phyloP scores from a whole-genome alignment of 2,797 vertebrate genomes.

The Sebastiscus tertius region DNA sequence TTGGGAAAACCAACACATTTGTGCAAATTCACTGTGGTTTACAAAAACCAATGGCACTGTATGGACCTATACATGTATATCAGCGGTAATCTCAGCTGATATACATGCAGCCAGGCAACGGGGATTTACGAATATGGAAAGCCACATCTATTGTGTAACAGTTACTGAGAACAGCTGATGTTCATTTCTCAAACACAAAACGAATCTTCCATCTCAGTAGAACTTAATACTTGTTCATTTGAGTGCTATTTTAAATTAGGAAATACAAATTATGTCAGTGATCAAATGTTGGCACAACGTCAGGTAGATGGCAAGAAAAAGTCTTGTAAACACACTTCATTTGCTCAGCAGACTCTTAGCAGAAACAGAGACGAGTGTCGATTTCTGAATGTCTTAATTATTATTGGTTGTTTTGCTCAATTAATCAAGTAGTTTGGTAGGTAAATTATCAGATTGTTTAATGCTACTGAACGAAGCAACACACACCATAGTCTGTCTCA shows the following conservation, averaged over 20 bases:
- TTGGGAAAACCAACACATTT: neutral
- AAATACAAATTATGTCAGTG: neutral
- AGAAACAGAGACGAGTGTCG: neutral
- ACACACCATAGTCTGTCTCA: neutral
- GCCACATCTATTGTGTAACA: constrained; percentile 7
- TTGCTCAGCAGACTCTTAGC: neutral
- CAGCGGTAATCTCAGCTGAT: constrained; percentile 40
- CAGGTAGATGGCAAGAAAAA: neutral
- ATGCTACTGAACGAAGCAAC: neutral
- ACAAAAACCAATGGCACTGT: neutral
- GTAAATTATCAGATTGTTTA: neutral
- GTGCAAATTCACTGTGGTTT: neutral
- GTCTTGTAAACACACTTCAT: neutral
- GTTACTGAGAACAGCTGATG: neutral
- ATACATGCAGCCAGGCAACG: neutral
- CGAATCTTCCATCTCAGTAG: neutral
- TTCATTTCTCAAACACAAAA: neutral
- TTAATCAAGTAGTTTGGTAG: neutral
- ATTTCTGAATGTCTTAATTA: neutral
- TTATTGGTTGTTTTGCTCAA: neutral
- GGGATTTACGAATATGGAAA: neutral
- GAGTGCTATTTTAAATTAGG: neutral
- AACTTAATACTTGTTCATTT: neutral
- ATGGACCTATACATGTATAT: neutral
- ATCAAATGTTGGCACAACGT: neutral